Conservation (phyloP, 2,888 invertebrate species). For the Lapara coniferarum region DNA sequence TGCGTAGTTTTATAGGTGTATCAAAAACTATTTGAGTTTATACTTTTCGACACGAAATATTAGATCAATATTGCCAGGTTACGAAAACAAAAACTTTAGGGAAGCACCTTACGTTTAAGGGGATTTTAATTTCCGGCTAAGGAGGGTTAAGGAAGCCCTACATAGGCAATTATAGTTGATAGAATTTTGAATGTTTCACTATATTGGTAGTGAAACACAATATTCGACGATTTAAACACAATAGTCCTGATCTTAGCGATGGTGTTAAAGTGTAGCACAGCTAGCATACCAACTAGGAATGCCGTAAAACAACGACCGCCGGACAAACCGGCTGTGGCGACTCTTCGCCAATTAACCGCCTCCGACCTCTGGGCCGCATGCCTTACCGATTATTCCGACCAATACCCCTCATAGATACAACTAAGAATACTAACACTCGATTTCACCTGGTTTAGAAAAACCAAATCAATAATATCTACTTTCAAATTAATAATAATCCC, state of each 20-base stretch:
- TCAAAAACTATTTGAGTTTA: background rate
- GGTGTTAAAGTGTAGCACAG: background rate
- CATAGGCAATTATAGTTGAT: constrained; percentile 42
- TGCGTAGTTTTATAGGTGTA: background rate
- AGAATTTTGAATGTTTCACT: constrained; percentile 41
- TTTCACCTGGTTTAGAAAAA: background rate
- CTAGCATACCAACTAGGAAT: constrained; percentile 55
- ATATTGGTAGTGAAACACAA: background rate
- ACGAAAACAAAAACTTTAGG: constrained; percentile 65
- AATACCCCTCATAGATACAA: constrained; percentile 64
- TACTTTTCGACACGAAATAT: constrained; percentile 26
- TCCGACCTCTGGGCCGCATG: constrained; percentile 71
- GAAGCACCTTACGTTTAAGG: constrained; percentile 54
- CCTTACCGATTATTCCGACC: constrained; percentile 53
- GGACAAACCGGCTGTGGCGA: constrained; percentile 71
- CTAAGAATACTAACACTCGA: background rate
- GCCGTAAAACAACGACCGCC: constrained; percentile 71
- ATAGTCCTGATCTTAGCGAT: constrained; percentile 1
- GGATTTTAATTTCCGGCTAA: constrained; percentile 75
- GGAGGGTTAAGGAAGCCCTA: constrained; percentile 61
- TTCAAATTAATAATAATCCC: no score
- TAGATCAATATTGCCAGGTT: constrained; percentile 76
- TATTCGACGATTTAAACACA: constrained; percentile 1
- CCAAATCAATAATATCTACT: no score
- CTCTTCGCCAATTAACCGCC: constrained; percentile 80